Conservation (phyloP, 1,140 invertebrate genomes). For the Colletes gigas region DNA sequence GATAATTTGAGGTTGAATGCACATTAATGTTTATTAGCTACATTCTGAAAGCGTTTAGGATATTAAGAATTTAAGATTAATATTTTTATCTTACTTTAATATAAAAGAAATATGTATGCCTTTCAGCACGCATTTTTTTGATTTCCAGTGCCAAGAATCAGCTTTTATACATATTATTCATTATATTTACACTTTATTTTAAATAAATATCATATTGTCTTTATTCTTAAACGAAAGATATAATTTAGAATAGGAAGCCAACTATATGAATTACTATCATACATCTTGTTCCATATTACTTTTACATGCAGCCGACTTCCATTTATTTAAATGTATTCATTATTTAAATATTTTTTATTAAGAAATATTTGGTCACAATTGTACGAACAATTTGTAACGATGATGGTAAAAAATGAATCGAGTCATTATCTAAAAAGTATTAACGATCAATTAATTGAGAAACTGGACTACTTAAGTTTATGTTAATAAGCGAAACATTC, state of each 20-base stretch:
- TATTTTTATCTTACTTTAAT: conserved; percentile 12
- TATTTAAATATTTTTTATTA: conserved; percentile 31
- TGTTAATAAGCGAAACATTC: conserved; percentile 39
- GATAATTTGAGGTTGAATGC: conserved; percentile 2
- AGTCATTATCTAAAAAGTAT: conserved; percentile 1
- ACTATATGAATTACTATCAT: conserved; percentile 32
- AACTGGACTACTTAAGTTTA: conserved; percentile 29
- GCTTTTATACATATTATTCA: conserved; percentile 13
- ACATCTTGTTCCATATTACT: conserved; percentile 40
- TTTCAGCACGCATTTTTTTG: conserved; percentile 15
- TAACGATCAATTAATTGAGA: conserved; percentile 25
- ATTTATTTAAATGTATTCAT: conserved; percentile 45
- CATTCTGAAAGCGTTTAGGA: background rate
- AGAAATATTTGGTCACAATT: conserved; percentile 14
- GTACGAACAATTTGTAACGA: conserved; percentile 21
- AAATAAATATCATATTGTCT: conserved; percentile 16
- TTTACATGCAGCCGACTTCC: conserved; percentile 26
- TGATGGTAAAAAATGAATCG: conserved; percentile 10
- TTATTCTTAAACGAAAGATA: conserved; percentile 11
- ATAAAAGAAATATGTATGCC: background rate
- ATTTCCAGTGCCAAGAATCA: background rate
- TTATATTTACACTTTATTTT: conserved; percentile 13
- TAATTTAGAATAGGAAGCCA: conserved; percentile 56
- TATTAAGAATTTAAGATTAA: conserved; percentile 21
- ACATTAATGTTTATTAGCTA: background rate